These are phyloP conservation scores for Pleuronectes platessa DNA, from an alignment of 2,113 vertebrate genomes.

Conservation along the genomic window DNA sequence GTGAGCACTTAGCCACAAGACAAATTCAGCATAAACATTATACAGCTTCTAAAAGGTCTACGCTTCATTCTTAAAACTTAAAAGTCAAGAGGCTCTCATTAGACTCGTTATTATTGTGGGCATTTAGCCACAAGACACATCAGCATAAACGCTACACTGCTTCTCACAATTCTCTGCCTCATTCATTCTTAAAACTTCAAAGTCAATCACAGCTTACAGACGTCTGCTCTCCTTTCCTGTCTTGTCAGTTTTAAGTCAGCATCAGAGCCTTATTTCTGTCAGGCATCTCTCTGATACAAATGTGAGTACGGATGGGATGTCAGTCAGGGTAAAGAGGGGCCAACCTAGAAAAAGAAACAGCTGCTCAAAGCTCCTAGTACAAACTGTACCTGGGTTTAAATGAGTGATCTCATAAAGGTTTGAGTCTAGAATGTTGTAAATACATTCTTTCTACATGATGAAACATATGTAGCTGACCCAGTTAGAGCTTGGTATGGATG, in stretches of 20 bases:
- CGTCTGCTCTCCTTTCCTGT: constrained; percentile 40
- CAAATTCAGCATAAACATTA: constrained; percentile 25
- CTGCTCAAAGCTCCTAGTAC: neutral
- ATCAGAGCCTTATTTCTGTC: constrained; percentile 34
- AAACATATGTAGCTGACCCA: neutral
- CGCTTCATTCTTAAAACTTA: constrained; percentile 35
- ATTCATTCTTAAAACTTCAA: constrained; percentile 39
- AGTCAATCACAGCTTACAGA: constrained; percentile 25
- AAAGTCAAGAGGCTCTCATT: constrained; percentile 26
- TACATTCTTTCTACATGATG: neutral
- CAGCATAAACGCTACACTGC: constrained; percentile 14
- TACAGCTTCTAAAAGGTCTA: constrained; percentile 16
- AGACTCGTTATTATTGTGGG: constrained; percentile 10
- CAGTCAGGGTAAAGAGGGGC: constrained; percentile 17
- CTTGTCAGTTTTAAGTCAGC: constrained; percentile 35
- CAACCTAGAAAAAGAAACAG: constrained; percentile 21
- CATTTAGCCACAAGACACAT: constrained; percentile 12
- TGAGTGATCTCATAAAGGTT: constrained; percentile 8
- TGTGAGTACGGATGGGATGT: neutral
- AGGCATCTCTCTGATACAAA: constrained; percentile 26
- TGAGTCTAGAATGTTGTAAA: neutral
- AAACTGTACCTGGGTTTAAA: constrained; percentile 9
- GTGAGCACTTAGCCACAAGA: constrained; percentile 36
- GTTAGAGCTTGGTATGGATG: neutral
- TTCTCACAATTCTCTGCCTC: constrained; percentile 21